Conservation (phyloP, 2,888 invertebrate species). For the Periphyllus acericola region DNA sequence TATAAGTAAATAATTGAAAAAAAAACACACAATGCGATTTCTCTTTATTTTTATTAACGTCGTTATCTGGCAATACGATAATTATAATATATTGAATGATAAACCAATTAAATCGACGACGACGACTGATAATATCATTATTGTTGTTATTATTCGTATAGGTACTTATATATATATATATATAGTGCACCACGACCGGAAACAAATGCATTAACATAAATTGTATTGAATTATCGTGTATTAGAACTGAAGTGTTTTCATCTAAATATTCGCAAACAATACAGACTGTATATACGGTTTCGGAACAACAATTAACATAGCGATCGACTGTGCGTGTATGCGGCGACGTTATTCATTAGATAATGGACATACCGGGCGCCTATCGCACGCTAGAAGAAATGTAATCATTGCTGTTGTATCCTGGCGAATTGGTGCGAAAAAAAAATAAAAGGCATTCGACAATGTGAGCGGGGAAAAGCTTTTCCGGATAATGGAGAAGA, state of each 20-base stretch:
- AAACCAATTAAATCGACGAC: background rate
- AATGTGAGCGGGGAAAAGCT: too few species aligned
- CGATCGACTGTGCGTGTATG: background rate
- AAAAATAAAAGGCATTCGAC: background rate
- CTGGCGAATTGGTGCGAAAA: background rate
- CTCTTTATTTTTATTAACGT: background rate
- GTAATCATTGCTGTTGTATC: background rate
- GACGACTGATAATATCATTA: background rate
- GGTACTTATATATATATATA: background rate
- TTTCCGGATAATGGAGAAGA: too few species aligned
- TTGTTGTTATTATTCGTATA: background rate
- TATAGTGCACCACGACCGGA: background rate
- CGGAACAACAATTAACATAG: background rate
- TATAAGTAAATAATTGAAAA: background rate
- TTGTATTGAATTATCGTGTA: background rate
- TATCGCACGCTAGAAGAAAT: background rate
- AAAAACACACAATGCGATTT: background rate
- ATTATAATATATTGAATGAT: background rate
- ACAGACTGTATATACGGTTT: background rate
- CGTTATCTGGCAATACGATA: background rate
- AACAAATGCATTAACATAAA: background rate
- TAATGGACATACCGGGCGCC: background rate
- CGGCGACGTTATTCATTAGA: background rate
- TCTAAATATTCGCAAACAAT: conserved; percentile 4
- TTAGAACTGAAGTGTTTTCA: background rate